These are phyloP conservation scores for Thera britannica DNA, from an alignment of 2,888 invertebrate genomes.

Conservation along the genomic window DNA sequence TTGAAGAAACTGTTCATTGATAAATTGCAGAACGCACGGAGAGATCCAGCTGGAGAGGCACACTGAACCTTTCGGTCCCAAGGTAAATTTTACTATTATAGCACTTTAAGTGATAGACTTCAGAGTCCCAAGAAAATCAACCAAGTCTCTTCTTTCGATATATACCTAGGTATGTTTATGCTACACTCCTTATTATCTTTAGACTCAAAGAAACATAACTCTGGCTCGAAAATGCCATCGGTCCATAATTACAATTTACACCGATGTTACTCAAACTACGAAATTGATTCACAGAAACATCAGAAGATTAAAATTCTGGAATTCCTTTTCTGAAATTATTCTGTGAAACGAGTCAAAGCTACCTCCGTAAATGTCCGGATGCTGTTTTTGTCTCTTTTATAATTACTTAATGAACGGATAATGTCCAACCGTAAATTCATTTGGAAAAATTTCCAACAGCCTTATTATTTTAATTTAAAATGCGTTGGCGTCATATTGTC, in stretches of 20 bases:
- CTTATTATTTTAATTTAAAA: conserved; percentile 53
- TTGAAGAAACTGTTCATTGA: background rate
- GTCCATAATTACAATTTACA: background rate
- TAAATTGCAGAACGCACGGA: too few relatives aligned
- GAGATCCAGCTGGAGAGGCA: too few relatives aligned
- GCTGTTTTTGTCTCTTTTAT: conserved; percentile 19
- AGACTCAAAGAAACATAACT: too few relatives aligned
- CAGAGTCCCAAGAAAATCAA: too few relatives aligned
- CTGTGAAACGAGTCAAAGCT: conserved; percentile 7
- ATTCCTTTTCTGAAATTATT: conserved; percentile 6
- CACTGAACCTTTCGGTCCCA: too few relatives aligned
- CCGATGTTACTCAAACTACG: background rate
- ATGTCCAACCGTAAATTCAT: conserved; percentile 16
- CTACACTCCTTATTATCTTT: too few relatives aligned
- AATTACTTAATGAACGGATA: conserved; percentile 20
- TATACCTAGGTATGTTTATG: too few relatives aligned
- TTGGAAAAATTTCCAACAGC: conserved; percentile 30
- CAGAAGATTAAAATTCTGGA: conserved; percentile 2
- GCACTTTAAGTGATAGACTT: too few relatives aligned
- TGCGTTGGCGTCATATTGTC: conserved; percentile 44
- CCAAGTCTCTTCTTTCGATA: too few relatives aligned
- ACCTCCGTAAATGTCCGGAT: background rate
- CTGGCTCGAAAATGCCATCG: background rate
- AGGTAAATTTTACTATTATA: too few relatives aligned
- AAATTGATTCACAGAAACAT: conserved; percentile 9